Conservation (phyloP, 1,140 invertebrate genomes). For the Hylaeus volcanicus region DNA sequence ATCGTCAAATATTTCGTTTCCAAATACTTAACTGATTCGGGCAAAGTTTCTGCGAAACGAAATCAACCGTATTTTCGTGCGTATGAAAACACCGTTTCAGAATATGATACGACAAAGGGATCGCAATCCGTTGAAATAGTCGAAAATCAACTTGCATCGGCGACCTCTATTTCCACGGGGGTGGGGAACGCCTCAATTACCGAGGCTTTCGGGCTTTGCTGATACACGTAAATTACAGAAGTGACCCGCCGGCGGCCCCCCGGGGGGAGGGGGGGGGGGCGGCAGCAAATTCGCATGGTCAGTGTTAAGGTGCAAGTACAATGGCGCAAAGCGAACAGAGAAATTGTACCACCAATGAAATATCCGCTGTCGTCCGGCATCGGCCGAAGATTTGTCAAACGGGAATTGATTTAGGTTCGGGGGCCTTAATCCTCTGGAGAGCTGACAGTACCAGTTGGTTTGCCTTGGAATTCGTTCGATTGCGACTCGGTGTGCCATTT, state of each 20-base stretch:
- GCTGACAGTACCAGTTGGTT: slow-evolving; percentile 56
- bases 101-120: neutral
- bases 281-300: slow-evolving; percentile 52
- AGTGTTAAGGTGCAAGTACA: slow-evolving; percentile 44
- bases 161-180: slow-evolving; percentile 9
- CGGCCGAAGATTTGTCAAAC: slow-evolving; percentile 69
- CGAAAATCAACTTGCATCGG: slow-evolving; percentile 45
- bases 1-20: neutral
- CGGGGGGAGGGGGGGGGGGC: neutral
- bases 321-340: slow-evolving; percentile 44
- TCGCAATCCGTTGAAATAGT: neutral
- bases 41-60: too few relatives aligned
- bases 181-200: slow-evolving; percentile 46
- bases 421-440: slow-evolving; percentile 60
- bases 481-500: slow-evolving; percentile 34
- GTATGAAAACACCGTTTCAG: neutral
- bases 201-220: slow-evolving; percentile 48
- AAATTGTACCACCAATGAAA: slow-evolving; percentile 66
- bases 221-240: slow-evolving; percentile 51
- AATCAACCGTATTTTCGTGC: neutral
- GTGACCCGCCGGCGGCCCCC: slow-evolving; percentile 16
- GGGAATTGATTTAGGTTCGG: slow-evolving; percentile 68
- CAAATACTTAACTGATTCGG: neutral
- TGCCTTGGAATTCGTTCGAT: slow-evolving; percentile 60
- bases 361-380: slow-evolving; percentile 66